phyloP scores from a whole-genome alignment of 2,797 vertebrate species.

The Thripadectes ignobilis region DNA sequence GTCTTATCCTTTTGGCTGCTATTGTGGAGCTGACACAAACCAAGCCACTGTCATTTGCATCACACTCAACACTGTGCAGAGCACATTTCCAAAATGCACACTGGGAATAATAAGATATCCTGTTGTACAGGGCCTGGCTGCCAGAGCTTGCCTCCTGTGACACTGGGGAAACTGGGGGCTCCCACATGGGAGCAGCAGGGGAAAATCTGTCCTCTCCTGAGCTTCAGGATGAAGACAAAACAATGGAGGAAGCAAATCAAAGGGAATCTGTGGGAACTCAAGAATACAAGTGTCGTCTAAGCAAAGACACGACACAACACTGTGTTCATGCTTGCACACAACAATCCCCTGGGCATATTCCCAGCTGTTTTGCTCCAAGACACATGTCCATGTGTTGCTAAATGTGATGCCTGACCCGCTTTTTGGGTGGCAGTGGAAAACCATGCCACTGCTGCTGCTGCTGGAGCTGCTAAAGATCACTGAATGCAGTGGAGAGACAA shows the following conservation, averaged over 20 bases:
- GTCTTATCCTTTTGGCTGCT: conserved; percentile 12
- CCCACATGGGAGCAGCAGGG: not conserved
- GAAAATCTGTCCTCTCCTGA: not conserved
- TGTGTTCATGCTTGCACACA: accelerated
- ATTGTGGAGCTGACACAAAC: conserved; percentile 22
- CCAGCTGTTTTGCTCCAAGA: not conserved
- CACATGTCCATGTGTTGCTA: not conserved
- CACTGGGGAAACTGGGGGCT: accelerated
- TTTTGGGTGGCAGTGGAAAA: not conserved
- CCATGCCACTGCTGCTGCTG: not conserved
- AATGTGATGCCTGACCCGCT: not conserved
- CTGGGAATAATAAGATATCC: not conserved
- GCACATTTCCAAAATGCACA: not conserved
- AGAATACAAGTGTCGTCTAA: not conserved
- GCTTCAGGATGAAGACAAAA: not conserved
- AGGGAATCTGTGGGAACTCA: not conserved
- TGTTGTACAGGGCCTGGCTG: not conserved
- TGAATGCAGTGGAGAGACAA: not conserved
- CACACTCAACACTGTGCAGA: not conserved
- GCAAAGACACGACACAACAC: not conserved
- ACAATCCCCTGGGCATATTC: not conserved
- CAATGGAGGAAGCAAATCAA: not conserved
- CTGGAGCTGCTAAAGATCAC: not conserved
- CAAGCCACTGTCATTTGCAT: not conserved
- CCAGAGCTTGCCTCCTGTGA: not conserved